Percentiles rank a stretch among this genome's conserved stretches.
These are phyloP conservation scores for Agonum fuliginosum DNA, from an alignment of 2,888 invertebrate genomes.

Conservation along the genomic window DNA sequence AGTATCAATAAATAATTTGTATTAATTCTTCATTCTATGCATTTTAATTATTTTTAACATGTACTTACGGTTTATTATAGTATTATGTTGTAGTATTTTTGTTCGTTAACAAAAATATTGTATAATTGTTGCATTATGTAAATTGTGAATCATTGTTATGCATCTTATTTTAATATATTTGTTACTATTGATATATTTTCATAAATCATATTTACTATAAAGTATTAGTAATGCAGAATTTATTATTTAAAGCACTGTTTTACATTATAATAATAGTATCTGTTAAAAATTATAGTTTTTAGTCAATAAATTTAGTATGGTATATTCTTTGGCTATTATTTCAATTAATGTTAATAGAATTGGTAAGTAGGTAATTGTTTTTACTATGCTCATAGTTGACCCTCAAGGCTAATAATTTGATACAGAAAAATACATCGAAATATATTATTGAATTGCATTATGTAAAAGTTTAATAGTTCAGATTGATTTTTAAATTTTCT, in stretches of 20 bases:
- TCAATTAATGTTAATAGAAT: too few relatives aligned
- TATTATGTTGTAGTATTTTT: neutral
- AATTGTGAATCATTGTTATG: neutral
- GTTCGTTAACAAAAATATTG: constrained; percentile 15
- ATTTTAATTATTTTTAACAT: constrained; percentile 20
- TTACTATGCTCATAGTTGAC: too few relatives aligned
- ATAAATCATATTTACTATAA: constrained; percentile 13
- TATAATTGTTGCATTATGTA: neutral
- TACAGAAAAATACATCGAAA: too few relatives aligned
- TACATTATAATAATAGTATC: neutral
- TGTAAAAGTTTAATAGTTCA: too few relatives aligned
- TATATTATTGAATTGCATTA: too few relatives aligned
- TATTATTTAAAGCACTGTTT: neutral
- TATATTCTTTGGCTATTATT: too few relatives aligned
- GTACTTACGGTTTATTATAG: neutral
- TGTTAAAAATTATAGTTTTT: too few relatives aligned
- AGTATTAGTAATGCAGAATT: neutral
- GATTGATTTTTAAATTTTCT: too few relatives aligned
- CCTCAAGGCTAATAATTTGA: too few relatives aligned
- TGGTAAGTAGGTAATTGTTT: too few relatives aligned
- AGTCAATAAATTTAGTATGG: too few relatives aligned
- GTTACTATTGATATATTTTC: neutral
- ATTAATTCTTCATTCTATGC: too few relatives aligned
- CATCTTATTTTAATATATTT: constrained; percentile 12
- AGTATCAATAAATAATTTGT: constrained; percentile 75